These are phyloP conservation scores for Dicrurus megarhynchus DNA, from an alignment of 2,113 vertebrate species.

Conservation along the genomic window DNA sequence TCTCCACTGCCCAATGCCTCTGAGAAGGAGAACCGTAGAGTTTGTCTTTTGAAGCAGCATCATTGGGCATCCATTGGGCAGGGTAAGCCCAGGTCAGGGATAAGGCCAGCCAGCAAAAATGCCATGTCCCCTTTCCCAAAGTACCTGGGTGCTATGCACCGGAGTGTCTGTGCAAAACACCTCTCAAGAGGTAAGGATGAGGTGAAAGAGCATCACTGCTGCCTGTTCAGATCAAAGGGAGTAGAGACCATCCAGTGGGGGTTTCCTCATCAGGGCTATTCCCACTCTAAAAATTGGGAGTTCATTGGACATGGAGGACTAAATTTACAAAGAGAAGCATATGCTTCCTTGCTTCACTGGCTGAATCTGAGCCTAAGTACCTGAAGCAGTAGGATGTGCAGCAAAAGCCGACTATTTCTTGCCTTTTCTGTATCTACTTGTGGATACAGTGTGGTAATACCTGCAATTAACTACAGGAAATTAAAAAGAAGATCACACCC, in stretches of 20 bases:
- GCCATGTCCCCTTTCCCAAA: background rate
- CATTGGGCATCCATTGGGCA: background rate
- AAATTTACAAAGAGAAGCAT: background rate
- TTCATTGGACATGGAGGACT: background rate
- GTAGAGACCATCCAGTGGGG: accelerated
- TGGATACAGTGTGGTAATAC: background rate
- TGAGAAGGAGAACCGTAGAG: background rate
- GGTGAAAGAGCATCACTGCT: background rate
- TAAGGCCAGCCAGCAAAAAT: background rate
- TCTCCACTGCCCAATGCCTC: background rate
- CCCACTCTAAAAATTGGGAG: background rate
- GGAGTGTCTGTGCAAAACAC: background rate
- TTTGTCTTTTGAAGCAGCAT: background rate
- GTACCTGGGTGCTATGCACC: too few relatives aligned
- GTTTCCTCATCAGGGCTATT: background rate
- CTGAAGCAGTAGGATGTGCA: background rate
- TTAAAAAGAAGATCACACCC: background rate
- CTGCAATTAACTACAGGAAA: background rate
- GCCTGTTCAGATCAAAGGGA: background rate
- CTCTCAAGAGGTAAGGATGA: background rate
- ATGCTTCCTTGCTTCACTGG: background rate
- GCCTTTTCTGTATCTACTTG: background rate
- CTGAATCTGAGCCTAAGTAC: background rate
- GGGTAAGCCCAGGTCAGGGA: background rate
- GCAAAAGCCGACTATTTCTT: background rate